These are phyloP conservation scores for Hybognathus amarus DNA, from an alignment of 2,797 vertebrate species.

Conservation along the genomic window DNA sequence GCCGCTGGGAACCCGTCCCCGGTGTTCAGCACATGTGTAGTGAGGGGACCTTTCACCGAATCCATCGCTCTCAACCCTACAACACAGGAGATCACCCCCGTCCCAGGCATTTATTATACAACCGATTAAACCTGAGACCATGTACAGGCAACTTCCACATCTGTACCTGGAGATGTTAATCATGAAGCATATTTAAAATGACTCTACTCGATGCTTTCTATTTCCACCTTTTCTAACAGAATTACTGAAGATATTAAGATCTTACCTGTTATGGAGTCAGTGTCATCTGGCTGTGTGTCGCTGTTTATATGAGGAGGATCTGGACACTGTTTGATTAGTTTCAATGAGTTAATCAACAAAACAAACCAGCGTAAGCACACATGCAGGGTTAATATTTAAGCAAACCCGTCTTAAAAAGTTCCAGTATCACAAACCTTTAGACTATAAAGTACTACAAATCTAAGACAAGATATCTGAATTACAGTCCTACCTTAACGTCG, in stretches of 20 bases:
- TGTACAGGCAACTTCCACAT: background rate
- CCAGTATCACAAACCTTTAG: background rate
- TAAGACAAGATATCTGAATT: background rate
- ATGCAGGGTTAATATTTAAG: slow-evolving; percentile 11
- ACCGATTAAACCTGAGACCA: background rate
- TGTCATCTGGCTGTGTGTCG: background rate
- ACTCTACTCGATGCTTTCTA: background rate
- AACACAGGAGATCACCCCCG: background rate
- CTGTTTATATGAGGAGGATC: background rate
- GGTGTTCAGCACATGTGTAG: slow-evolving; percentile 76
- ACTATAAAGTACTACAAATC: background rate
- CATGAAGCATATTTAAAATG: background rate
- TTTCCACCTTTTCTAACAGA: too few relatives aligned
- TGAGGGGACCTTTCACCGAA: slow-evolving; percentile 63
- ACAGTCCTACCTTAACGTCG: background rate
- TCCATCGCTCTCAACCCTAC: slow-evolving; percentile 59
- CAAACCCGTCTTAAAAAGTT: background rate
- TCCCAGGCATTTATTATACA: too few relatives aligned
- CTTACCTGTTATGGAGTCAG: slow-evolving; percentile 4
- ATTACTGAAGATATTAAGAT: background rate
- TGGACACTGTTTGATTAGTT: slow-evolving; percentile 13
- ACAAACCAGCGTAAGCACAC: slow-evolving; percentile 5
- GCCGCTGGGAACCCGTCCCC: slow-evolving; percentile 72
- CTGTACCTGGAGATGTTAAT: background rate
- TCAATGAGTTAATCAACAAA: slow-evolving; percentile 43